phyloP scores from a whole-genome alignment of 53 echinoderm and acorn worm species.

The Paracentrotus lividus region DNA sequence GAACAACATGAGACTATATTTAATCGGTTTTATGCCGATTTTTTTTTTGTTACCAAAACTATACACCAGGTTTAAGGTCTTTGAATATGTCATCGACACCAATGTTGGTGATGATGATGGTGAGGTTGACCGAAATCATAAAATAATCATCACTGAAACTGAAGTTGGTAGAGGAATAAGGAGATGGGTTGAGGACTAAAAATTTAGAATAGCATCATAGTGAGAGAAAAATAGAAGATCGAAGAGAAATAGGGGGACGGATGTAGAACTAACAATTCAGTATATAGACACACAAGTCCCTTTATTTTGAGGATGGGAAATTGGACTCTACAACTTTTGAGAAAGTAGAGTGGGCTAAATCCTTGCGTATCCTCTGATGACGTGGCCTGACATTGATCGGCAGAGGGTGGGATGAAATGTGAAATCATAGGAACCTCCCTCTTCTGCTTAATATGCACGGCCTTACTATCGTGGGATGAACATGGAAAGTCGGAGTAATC shows the following conservation, averaged over 20 bases:
- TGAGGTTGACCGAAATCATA: not conserved
- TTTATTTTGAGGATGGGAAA: not conserved
- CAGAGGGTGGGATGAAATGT: not conserved
- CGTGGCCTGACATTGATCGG: conserved; percentile 34
- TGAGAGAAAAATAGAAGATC: not conserved
- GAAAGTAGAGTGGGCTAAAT: conserved; percentile 35
- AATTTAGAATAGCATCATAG: not conserved
- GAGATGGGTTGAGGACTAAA: not conserved
- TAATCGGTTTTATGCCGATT: too few species aligned
- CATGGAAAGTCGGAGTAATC: conserved; percentile 29
- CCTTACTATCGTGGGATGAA: not conserved
- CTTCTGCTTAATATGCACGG: conserved; percentile 20
- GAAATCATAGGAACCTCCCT: conserved; percentile 6
- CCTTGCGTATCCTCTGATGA: not conserved
- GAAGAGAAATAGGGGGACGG: not conserved
- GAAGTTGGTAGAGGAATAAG: not conserved
- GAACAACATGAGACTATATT: too few species aligned
- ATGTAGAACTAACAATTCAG: not conserved
- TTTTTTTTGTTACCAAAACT: too few species aligned
- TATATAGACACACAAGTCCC: not conserved
- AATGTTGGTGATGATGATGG: not conserved
- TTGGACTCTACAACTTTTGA: not conserved
- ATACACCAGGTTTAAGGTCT: too few species aligned
- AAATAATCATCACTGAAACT: not conserved
- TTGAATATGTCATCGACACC: not conserved